Conservation (phyloP, 2,797 vertebrate genomes). For the Picus viridis region DNA sequence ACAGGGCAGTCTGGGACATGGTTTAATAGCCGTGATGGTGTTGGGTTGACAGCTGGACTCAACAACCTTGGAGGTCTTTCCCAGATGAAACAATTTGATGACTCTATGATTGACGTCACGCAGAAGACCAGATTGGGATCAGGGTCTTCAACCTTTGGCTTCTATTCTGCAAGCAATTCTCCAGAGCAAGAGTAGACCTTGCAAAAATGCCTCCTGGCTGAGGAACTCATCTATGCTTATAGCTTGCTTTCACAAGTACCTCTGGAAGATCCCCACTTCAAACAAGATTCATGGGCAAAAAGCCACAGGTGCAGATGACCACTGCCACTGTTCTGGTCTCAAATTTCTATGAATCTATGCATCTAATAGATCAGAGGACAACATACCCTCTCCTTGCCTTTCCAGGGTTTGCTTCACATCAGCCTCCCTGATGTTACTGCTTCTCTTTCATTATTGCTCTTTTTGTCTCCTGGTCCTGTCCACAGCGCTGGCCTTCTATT, state of each 20-base stretch:
- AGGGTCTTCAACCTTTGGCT: neutral
- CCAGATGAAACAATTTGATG: too few species aligned
- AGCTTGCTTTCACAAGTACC: neutral
- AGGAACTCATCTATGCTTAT: neutral
- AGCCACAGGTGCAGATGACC: neutral
- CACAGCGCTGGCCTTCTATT: fast-evolving
- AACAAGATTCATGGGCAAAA: neutral
- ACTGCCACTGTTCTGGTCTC: neutral
- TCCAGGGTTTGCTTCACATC: neutral
- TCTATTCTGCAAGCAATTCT: neutral
- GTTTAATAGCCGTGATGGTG: too few species aligned
- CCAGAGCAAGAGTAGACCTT: neutral
- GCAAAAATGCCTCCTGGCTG: neutral
- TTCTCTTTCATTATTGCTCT: neutral
- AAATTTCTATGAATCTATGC: neutral
- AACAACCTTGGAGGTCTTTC: too few species aligned
- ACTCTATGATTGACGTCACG: fast-evolving
- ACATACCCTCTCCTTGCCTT: neutral
- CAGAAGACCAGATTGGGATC: neutral
- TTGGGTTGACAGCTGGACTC: too few species aligned
- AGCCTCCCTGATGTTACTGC: neutral
- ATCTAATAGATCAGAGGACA: neutral
- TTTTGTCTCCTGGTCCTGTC: neutral
- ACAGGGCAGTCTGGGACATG: too few species aligned
- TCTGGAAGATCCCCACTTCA: neutral